Conservation (phyloP, 2,113 vertebrate species). For the Verasper variegatus region DNA sequence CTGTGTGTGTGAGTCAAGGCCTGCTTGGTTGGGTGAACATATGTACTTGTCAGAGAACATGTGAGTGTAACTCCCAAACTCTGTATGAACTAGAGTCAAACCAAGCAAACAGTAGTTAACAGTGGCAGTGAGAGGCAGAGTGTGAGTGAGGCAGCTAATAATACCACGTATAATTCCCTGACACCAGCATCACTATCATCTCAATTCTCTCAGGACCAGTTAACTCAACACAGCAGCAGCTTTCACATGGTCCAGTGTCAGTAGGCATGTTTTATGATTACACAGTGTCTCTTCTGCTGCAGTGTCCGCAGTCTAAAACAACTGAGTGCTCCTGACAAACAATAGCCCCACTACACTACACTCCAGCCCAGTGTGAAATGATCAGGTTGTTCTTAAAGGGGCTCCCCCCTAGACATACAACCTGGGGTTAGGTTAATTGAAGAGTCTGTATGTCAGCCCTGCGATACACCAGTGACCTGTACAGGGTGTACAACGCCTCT, state of each 20-base stretch:
- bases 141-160: slow-evolving; percentile 23
- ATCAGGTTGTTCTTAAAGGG: no score
- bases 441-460: neutral
- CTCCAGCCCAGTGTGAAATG: no score
- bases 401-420: no score
- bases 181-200: slow-evolving; percentile 43
- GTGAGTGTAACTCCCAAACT: no score
- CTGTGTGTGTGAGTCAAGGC: neutral
- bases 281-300: slow-evolving; percentile 11
- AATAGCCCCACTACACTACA: no score
- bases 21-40: no score
- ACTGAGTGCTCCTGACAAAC: no score
- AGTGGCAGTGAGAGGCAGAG: neutral
- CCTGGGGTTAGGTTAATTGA: no score
- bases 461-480: neutral
- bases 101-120: neutral
- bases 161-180: slow-evolving; percentile 42
- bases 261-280: slow-evolving; percentile 39
- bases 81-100: neutral
- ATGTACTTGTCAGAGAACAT: no score
- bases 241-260: slow-evolving; percentile 36
- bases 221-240: slow-evolving; percentile 40
- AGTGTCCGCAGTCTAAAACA: no score
- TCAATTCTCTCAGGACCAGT: slow-evolving; percentile 46
- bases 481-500: no score